These are phyloP conservation scores for Acanthochromis polyacanthus DNA, from an alignment of 2,113 vertebrate genomes.

Conservation along the genomic window DNA sequence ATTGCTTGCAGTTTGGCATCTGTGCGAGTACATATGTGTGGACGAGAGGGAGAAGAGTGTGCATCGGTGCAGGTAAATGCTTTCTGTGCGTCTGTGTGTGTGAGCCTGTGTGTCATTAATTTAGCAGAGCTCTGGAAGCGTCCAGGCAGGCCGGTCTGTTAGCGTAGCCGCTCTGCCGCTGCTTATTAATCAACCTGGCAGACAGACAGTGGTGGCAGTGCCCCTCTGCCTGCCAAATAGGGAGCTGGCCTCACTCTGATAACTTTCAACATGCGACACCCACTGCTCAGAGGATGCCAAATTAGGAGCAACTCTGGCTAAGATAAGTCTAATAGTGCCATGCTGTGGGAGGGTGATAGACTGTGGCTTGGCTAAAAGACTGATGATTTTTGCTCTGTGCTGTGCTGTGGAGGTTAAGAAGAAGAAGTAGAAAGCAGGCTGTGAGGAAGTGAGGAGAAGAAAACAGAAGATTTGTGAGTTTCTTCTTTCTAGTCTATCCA, in stretches of 20 bases:
- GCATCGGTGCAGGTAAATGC: conserved; percentile 17
- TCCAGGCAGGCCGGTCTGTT: conserved; percentile 57
- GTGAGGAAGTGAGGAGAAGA: background rate
- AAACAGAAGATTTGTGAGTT: background rate
- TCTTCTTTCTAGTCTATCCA: background rate
- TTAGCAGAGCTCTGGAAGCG: conserved; percentile 52
- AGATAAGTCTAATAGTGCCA: conserved; percentile 73
- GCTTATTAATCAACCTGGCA: conserved; percentile 79
- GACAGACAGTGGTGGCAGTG: conserved; percentile 66
- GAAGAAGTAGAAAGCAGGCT: conserved; percentile 23
- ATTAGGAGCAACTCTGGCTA: conserved; percentile 73
- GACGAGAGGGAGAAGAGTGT: conserved; percentile 6
- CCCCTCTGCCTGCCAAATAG: conserved; percentile 77
- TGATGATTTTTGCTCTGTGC: conserved; percentile 39
- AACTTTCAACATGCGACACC: conserved; percentile 71
- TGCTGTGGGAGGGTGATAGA: conserved; percentile 70
- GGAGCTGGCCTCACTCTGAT: conserved; percentile 76
- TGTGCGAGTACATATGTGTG: conserved; percentile 9
- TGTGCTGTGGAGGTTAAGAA: conserved; percentile 25
- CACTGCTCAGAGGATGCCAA: conserved; percentile 67
- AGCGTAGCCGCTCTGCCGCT: conserved; percentile 58
- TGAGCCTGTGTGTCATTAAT: conserved; percentile 57
- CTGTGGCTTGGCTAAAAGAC: conserved; percentile 39
- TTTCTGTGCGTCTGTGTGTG: conserved; percentile 19
- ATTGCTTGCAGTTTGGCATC: background rate